Evolutionary conservation across 2,888 invertebrate genomes (phyloP).

Genomic region (Oscheius onirici): DNA sequence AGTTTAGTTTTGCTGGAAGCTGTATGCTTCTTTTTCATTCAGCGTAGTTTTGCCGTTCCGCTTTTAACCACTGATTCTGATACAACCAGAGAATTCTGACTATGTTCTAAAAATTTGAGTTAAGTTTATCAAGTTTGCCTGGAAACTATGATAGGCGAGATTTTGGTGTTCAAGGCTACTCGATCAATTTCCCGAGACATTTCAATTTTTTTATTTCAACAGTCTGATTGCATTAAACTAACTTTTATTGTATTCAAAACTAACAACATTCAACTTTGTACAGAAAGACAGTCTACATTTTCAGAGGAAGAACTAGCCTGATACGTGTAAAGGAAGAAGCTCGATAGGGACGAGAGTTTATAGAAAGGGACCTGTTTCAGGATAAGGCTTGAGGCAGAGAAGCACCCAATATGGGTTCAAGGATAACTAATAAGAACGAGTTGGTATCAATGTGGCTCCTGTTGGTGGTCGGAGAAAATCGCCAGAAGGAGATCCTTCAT

Average conservation of each 20-base stretch:
- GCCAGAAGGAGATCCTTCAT: constrained; percentile 4
- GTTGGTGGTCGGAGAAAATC: constrained; percentile 36
- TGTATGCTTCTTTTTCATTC: too few species aligned
- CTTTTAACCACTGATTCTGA: too few species aligned
- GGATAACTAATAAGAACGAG: constrained; percentile 28
- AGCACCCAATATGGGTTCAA: background rate
- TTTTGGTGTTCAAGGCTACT: too few species aligned
- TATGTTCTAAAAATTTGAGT: too few species aligned
- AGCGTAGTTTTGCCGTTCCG: too few species aligned
- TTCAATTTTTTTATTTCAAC: too few species aligned
- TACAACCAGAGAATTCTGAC: too few species aligned
- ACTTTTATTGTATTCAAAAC: constrained; percentile 20
- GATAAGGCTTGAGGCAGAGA: background rate
- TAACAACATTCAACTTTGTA: background rate
- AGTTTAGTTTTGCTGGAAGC: too few species aligned
- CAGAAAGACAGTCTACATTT: constrained; percentile 11
- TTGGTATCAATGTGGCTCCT: constrained; percentile 21
- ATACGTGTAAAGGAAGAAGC: constrained; percentile 18
- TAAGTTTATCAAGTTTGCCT: too few species aligned
- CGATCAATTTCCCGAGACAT: too few species aligned
- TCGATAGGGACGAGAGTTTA: background rate
- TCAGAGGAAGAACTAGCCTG: background rate
- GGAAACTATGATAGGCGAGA: too few species aligned
- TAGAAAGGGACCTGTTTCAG: constrained; percentile 3
- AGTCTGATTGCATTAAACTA: background rate